Base-by-base conservation (phyloP, 2,797 vertebrate species). In the Dallia pectoralis region DNA sequence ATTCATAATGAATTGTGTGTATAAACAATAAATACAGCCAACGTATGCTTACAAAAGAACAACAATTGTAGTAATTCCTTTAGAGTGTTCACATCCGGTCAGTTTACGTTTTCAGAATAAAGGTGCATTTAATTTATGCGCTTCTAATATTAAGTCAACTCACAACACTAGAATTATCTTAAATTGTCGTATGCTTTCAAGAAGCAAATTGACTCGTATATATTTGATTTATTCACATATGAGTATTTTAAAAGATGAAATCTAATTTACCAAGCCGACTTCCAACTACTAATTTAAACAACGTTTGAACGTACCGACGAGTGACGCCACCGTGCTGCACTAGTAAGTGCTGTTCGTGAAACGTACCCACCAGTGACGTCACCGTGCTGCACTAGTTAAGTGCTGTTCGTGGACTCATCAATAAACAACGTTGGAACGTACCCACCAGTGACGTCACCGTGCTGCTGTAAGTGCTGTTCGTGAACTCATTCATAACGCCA, bases 81-180 rank as follows among this genome's bases (percentile, higher is more conserved):
- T 7, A 25, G 22, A 3, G 22, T 59, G 25, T 59, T 56, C n/a
- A 25, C 53, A 25, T 59, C 53, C 53, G 53, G 53, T 9, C 53
- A 25, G 4, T 56, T 56, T 8, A 11, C n/a, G 29, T n/a, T 69
- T 69, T 51, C 67, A 69, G 16, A 69, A 53, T 69, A 69, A 69
- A 33, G 2, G 67, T 69, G 2, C 53, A 25, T 25, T 1, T 4
- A 22, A 59, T 59, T 4, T 4, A 44, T 67, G 14, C 40, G 15
- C 22, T 11, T 59, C 4, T 11, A 59, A 12, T 59, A 59, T 25
- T 18, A 27, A 12, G 53, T 59, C 53, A 22, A 59, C 25, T n/a
- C 51, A 53, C n/a, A 11, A 25, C 22, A 59, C 25, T 14, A 59
- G n/a, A 25, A 59, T 59, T 9, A 27, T 1, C n/a, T n/a, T n/a